These are phyloP conservation scores for Thereva unica DNA, from an alignment of 2,888 invertebrate species.

Conservation along the genomic window DNA sequence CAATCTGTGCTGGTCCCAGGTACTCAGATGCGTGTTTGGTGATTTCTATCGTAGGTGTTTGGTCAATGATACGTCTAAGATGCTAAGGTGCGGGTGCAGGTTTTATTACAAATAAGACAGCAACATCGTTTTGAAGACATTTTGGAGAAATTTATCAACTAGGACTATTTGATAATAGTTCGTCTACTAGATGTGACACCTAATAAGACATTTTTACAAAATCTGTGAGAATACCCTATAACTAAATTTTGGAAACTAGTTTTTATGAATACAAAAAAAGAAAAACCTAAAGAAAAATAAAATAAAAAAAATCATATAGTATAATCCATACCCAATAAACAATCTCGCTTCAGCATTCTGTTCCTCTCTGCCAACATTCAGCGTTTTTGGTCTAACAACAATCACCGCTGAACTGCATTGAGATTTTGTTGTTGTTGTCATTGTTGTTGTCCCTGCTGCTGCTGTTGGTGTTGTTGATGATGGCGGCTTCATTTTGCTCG, in stretches of 20 bases:
- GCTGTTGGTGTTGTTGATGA: too few relatives aligned
- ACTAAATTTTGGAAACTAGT: not conserved
- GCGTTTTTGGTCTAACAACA: slow-evolving; percentile 51
- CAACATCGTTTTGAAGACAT: too few relatives aligned
- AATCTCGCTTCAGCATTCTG: slow-evolving; percentile 54
- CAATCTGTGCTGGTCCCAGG: too few relatives aligned
- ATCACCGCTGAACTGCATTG: slow-evolving; percentile 24
- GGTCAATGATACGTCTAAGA: too few relatives aligned
- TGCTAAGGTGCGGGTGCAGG: too few relatives aligned
- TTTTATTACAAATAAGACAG: too few relatives aligned
- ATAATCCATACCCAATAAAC: slow-evolving; percentile 54
- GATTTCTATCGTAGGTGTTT: too few relatives aligned
- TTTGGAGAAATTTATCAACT: too few relatives aligned
- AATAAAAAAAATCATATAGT: slow-evolving; percentile 43
- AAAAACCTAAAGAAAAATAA: not conserved
- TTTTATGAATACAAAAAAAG: not conserved
- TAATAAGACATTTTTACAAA: not conserved
- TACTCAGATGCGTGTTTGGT: too few relatives aligned
- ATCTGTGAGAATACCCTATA: not conserved
- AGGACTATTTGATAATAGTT: too few relatives aligned
- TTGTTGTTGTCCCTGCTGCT: slow-evolving; percentile 2
- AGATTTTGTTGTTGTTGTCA: slow-evolving; percentile 26
- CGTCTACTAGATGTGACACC: not conserved
- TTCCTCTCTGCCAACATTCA: slow-evolving; percentile 55
- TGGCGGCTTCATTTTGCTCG: slow-evolving; percentile 7